A percentile compares a stretch with the other conserved stretches of the same genome.
phyloP scores from a whole-genome alignment of 1,140 invertebrate species.

The Rhyzopertha dominica region DNA sequence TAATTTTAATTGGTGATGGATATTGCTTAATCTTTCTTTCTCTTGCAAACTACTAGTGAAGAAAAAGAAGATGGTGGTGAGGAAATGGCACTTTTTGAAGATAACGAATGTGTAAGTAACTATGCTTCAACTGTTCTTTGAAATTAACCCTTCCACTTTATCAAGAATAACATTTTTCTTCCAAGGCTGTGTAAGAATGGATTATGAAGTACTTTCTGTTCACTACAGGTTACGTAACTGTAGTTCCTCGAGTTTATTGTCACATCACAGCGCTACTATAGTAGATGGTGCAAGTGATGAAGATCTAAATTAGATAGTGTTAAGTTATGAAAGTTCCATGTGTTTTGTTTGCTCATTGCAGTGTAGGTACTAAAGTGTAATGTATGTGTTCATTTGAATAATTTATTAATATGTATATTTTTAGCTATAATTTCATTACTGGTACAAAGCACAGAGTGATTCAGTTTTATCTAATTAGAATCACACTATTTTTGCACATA shows the following conservation, averaged over 20 bases:
- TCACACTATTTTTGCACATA: no score
- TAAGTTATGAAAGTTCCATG: slow-evolving; percentile 5
- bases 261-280: slow-evolving; percentile 33
- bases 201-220: no score
- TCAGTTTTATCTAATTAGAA: no score
- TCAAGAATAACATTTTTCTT: no score
- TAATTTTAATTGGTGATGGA: no score
- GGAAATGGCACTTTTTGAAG: slow-evolving; percentile 43
- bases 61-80: slow-evolving; percentile 44
- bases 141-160: no score
- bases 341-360: slow-evolving; percentile 5
- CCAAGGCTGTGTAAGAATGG: not conserved
- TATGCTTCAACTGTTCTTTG: not conserved
- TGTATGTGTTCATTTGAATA: slow-evolving; percentile 4
- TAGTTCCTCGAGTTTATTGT: slow-evolving; percentile 35
- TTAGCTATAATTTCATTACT: no score
- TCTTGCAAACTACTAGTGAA: slow-evolving; percentile 31
- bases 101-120: slow-evolving; percentile 41
- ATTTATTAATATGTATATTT: no score
- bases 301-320: slow-evolving; percentile 25
- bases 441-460: no score
- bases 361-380: slow-evolving; percentile 1
- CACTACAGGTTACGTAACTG: slow-evolving; percentile 43
- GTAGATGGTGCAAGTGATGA: slow-evolving; percentile 37
- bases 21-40: slow-evolving; percentile 18